A percentile compares a stretch with the other conserved stretches of the same genome.
These are phyloP conservation scores for Zophobas atratus DNA, from an alignment of 1,140 invertebrate genomes.

Conservation along the genomic window DNA sequence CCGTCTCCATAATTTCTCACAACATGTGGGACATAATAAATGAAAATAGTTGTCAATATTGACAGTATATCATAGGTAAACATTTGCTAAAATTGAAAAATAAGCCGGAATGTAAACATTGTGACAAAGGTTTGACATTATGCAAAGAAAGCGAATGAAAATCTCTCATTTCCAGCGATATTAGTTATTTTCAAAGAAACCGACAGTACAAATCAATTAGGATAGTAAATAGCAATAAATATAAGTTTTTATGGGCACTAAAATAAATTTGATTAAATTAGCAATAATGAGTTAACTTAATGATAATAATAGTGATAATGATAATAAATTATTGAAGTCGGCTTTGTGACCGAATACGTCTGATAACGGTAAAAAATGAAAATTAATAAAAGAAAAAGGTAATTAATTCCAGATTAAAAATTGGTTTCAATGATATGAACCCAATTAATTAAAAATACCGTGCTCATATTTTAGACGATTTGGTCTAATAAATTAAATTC, in stretches of 20 bases:
- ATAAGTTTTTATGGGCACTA: background rate
- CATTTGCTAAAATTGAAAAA: constrained; percentile 49
- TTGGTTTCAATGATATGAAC: constrained; percentile 31
- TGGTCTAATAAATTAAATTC: constrained; percentile 40
- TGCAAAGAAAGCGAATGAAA: constrained; percentile 42
- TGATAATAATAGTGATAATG: constrained; percentile 2
- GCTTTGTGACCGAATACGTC: constrained; percentile 2
- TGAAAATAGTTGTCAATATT: constrained; percentile 49
- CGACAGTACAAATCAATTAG: constrained; percentile 32
- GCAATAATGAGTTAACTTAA: constrained; percentile 16
- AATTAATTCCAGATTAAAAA: constrained; percentile 43
- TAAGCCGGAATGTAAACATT: constrained; percentile 44
- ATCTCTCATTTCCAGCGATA: constrained; percentile 30
- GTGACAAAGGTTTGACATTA: constrained; percentile 48
- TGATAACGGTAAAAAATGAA: constrained; percentile 38
- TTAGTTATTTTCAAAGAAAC: constrained; percentile 35
- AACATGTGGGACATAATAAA: constrained; percentile 43
- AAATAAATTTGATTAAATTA: constrained; percentile 42
- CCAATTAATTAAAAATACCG: constrained; percentile 37
- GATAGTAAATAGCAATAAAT: constrained; percentile 32
- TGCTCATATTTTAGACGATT: constrained; percentile 15
- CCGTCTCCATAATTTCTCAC: constrained; percentile 43
- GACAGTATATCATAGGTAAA: constrained; percentile 47
- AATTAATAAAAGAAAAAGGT: constrained; percentile 15
- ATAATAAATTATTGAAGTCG: constrained; percentile 11